Evolutionary conservation across 1,140 invertebrate species (phyloP).

Genomic region (Arion vulgaris): DNA sequence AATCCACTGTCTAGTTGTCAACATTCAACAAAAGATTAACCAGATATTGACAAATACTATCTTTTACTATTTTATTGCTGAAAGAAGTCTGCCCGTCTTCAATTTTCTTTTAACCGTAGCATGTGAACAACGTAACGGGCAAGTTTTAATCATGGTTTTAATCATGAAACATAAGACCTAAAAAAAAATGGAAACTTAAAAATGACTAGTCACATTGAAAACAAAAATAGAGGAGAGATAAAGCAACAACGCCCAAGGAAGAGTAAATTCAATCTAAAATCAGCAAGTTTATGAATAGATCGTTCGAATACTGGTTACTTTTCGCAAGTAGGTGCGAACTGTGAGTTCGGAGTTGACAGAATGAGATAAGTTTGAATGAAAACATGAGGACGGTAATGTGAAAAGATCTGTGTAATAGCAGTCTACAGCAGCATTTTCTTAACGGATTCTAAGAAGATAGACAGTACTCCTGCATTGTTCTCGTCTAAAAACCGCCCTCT

Average conservation of each 20-base stretch:
- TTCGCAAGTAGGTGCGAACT: not conserved
- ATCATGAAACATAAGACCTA: not conserved
- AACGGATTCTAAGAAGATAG: slow-evolving; percentile 11
- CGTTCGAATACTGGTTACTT: not conserved
- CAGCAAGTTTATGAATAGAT: not conserved
- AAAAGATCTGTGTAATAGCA: not conserved
- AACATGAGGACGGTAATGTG: not conserved
- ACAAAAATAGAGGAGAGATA: not conserved
- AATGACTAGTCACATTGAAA: too few relatives aligned
- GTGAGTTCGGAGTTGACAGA: not conserved
- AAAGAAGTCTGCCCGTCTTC: too few relatives aligned
- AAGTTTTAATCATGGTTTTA: too few relatives aligned
- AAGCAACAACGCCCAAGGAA: not conserved
- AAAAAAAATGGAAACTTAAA: not conserved
- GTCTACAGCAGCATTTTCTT: not conserved
- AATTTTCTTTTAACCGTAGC: not conserved
- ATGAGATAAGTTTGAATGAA: not conserved
- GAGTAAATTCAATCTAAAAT: not conserved
- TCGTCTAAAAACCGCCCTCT: slow-evolving; percentile 6
- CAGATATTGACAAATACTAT: too few relatives aligned
- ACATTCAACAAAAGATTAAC: too few relatives aligned
- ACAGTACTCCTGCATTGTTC: not conserved
- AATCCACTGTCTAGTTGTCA: too few relatives aligned
- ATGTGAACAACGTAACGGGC: not conserved
- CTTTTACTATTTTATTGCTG: too few relatives aligned